Evolutionary conservation across 2,888 invertebrate species (phyloP).

Genomic region (Syrphus vitripennis): DNA sequence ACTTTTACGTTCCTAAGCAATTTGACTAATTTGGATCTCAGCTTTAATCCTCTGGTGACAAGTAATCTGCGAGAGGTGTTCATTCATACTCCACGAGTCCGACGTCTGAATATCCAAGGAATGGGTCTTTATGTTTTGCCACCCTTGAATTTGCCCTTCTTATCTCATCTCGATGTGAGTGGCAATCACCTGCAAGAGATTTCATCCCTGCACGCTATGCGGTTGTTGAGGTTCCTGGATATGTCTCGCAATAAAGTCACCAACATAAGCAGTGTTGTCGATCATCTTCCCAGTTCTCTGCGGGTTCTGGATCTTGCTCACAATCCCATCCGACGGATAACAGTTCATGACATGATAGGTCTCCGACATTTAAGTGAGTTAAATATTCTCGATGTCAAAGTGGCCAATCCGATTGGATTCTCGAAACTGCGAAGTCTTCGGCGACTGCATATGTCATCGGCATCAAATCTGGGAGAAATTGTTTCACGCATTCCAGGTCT

Average conservation of each 20-base stretch:
- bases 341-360: slow-evolving; percentile 82
- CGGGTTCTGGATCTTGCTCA: slow-evolving; percentile 90
- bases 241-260: slow-evolving; percentile 89
- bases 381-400: slow-evolving; percentile 87
- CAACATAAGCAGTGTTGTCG: slow-evolving; percentile 88
- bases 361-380: slow-evolving; percentile 88
- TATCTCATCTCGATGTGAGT: slow-evolving; percentile 91
- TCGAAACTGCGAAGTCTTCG: slow-evolving; percentile 87
- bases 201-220: slow-evolving; percentile 87
- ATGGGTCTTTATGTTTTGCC: slow-evolving; percentile 90
- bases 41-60: slow-evolving; percentile 90
- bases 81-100: slow-evolving; percentile 91
- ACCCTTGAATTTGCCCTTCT: slow-evolving; percentile 88
- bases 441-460: slow-evolving; percentile 88
- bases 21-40: slow-evolving; percentile 90
- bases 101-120: slow-evolving; percentile 88
- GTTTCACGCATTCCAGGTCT: slow-evolving; percentile 88
- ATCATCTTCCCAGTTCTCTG: slow-evolving; percentile 87
- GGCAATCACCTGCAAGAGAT: slow-evolving; percentile 88
- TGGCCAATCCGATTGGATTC: slow-evolving; percentile 89
- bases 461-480: slow-evolving; percentile 87
- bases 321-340: slow-evolving; percentile 91
- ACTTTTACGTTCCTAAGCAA: slow-evolving; percentile 92
- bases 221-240: slow-evolving; percentile 87
- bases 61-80: slow-evolving; percentile 94